phyloP scores from a whole-genome alignment of 2,797 vertebrate species.

The Megalops cyprinoides region DNA sequence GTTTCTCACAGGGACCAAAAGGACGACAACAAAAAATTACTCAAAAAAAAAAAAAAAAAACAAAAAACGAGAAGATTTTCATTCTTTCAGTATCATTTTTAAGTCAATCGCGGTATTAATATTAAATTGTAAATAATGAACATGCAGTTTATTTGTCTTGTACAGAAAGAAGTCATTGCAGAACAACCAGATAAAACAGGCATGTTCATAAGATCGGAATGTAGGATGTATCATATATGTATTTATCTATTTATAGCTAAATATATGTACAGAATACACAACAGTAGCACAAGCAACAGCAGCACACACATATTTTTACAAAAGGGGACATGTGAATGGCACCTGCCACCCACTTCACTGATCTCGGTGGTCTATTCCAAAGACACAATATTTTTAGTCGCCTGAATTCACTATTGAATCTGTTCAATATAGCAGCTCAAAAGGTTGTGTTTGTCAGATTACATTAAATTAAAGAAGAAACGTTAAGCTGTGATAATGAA shows the following conservation, averaged over 20 bases:
- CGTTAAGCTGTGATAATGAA: neutral
- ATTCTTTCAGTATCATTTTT: neutral
- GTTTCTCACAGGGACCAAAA: neutral
- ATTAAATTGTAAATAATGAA: neutral
- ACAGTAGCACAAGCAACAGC: neutral
- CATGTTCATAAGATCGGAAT: neutral
- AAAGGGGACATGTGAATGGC: neutral
- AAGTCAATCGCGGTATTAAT: neutral
- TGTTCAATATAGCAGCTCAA: neutral
- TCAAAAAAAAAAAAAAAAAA: too few relatives aligned
- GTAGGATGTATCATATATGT: neutral
- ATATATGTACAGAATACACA: neutral
- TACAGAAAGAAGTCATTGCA: neutral
- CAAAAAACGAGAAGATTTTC: neutral
- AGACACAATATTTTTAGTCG: neutral
- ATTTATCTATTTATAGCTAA: neutral
- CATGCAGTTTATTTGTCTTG: neutral
- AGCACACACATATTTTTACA: neutral
- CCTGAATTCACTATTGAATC: neutral
- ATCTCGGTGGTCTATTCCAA: neutral
- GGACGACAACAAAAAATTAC: neutral
- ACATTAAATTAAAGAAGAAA: neutral
- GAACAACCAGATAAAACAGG: neutral
- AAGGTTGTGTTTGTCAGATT: neutral
- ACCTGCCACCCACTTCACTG: neutral